phyloP scores from a whole-genome alignment of 2,888 invertebrate genomes.

The Spodoptera picta region DNA sequence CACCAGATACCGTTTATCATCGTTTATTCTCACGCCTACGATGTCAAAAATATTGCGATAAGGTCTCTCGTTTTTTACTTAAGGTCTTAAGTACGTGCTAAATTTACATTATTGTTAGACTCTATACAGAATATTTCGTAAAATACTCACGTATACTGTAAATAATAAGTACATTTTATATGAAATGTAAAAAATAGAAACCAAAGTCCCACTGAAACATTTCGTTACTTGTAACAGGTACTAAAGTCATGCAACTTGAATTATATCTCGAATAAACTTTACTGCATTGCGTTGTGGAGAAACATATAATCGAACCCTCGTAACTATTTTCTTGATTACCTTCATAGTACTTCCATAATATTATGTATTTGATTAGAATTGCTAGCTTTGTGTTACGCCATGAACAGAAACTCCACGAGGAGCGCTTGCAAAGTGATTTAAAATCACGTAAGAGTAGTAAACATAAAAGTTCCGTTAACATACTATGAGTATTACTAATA shows the following conservation, averaged over 20 bases:
- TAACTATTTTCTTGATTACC: slow-evolving; percentile 1
- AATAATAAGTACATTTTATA: not conserved
- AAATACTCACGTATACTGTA: not conserved
- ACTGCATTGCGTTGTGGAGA: slow-evolving; percentile 2
- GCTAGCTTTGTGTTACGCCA: slow-evolving; percentile 9
- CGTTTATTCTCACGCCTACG: slow-evolving; percentile 30
- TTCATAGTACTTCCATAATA: slow-evolving; percentile 17
- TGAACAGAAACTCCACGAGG: not conserved
- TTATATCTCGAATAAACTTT: not conserved
- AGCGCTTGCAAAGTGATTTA: not conserved
- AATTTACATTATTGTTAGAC: slow-evolving; percentile 1
- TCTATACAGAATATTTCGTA: not conserved
- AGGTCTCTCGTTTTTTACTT: slow-evolving; percentile 13
- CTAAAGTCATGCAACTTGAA: too few relatives aligned
- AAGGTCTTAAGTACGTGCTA: slow-evolving; percentile 12
- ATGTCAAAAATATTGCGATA: slow-evolving; percentile 2
- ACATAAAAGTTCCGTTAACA: not conserved
- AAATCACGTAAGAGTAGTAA: not conserved
- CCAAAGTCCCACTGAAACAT: too few relatives aligned
- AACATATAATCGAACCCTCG: not conserved
- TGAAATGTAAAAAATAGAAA: too few relatives aligned
- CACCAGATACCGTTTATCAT: slow-evolving; percentile 14
- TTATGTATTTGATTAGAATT: slow-evolving; percentile 11
- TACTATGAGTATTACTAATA: too few relatives aligned
- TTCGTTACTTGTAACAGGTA: too few relatives aligned